Evolutionary conservation across 2,797 vertebrate species (phyloP).

Genomic region (Pseudochirops corinnae): DNA sequence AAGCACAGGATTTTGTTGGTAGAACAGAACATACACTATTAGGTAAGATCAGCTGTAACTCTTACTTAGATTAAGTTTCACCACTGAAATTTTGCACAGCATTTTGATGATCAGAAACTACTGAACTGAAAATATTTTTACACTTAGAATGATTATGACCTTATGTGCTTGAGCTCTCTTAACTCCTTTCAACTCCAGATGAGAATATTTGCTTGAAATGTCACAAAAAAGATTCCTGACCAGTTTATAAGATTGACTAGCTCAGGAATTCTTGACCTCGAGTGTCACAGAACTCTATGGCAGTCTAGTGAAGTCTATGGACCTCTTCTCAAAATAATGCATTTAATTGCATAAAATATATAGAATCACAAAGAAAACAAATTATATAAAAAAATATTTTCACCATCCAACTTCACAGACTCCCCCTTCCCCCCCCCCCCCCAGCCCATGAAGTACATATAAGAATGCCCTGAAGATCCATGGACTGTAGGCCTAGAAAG

Average conservation of each 20-base stretch:
- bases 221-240: neutral
- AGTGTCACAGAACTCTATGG: neutral
- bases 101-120: neutral
- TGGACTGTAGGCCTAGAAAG: neutral
- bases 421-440: accelerated
- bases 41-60: neutral
- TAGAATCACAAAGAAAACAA: neutral
- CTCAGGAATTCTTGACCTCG: neutral
- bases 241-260: neutral
- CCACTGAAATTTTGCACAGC: neutral
- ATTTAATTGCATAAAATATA: neutral
- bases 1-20: neutral
- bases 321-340: neutral
- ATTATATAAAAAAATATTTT: neutral
- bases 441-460: neutral
- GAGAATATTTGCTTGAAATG: neutral
- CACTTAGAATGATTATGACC: neutral
- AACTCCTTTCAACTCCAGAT: neutral
- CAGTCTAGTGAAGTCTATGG: neutral
- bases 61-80: neutral
- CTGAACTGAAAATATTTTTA: neutral
- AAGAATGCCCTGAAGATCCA: neutral
- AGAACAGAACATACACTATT: neutral
- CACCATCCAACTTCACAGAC: neutral
- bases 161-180: neutral